Percentiles rank a stretch among this genome's conserved stretches.
Evolutionary conservation across 2,888 invertebrate genomes (phyloP).

Genomic region (Ischnus inquisitorius): DNA sequence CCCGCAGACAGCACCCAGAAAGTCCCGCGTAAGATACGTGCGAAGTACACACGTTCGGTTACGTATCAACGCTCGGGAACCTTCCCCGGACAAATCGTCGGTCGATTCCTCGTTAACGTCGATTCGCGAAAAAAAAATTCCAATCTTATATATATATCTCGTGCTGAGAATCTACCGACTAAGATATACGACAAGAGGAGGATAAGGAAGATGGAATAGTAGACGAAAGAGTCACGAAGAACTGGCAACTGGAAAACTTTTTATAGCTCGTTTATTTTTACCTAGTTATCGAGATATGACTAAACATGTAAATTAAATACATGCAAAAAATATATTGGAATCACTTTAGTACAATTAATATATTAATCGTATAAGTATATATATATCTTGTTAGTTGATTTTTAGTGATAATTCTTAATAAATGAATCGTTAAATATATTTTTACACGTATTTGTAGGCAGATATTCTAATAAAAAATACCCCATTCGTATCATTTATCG

Average conservation of each 20-base stretch:
- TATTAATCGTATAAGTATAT: too few relatives aligned
- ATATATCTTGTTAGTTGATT: too few relatives aligned
- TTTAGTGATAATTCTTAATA: too few relatives aligned
- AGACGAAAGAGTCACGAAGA: background rate
- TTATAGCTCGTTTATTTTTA: too few relatives aligned
- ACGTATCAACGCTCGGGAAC: constrained; percentile 19
- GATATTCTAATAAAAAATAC: too few relatives aligned
- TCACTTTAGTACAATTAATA: too few relatives aligned
- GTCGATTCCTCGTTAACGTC: constrained; percentile 57
- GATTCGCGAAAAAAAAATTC: constrained; percentile 48
- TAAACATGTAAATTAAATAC: background rate
- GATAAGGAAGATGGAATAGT: background rate
- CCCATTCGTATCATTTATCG: too few relatives aligned
- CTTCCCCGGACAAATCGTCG: constrained; percentile 55
- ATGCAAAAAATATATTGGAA: too few relatives aligned
- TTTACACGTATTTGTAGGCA: too few relatives aligned
- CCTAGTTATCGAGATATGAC: too few relatives aligned
- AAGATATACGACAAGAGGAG: background rate
- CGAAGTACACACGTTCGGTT: background rate
- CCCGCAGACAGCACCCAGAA: constrained; percentile 74
- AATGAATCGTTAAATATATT: too few relatives aligned
- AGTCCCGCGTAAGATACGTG: constrained; percentile 17
- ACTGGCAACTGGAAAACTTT: background rate
- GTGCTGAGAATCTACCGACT: background rate
- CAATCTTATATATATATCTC: constrained; percentile 43